Evolutionary conservation across 2,888 invertebrate genomes (phyloP).

Genomic region (Xestia c-nigrum): DNA sequence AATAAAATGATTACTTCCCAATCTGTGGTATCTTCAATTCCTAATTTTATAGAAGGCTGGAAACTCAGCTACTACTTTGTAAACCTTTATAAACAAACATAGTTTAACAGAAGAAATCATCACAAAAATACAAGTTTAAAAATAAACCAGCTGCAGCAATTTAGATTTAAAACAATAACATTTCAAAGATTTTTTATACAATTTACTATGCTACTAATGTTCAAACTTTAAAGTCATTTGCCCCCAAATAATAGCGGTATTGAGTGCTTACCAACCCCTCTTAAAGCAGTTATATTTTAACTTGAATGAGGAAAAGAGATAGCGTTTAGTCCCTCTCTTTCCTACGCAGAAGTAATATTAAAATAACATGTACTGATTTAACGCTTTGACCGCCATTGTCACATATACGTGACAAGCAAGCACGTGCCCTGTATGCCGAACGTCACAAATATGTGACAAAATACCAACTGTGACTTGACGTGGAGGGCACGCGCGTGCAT

Average conservation of each 20-base stretch:
- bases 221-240: slow-evolving; percentile 20
- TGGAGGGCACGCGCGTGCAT: too few relatives aligned
- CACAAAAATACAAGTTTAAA: slow-evolving; percentile 1
- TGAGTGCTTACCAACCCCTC: background rate
- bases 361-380: background rate
- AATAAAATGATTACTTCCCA: slow-evolving; percentile 9
- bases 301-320: background rate
- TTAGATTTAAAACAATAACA: slow-evolving; percentile 7
- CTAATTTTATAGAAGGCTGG: background rate
- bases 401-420: too few relatives aligned
- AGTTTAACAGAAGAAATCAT: slow-evolving; percentile 23
- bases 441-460: too few relatives aligned
- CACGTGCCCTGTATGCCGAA: too few relatives aligned
- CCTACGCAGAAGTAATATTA: background rate
- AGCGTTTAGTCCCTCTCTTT: background rate
- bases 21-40: background rate
- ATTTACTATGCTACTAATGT: slow-evolving; percentile 33
- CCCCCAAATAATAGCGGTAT: background rate
- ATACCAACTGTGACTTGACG: too few relatives aligned
- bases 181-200: slow-evolving; percentile 26
- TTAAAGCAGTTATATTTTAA: background rate
- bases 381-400: too few relatives aligned
- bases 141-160: slow-evolving; percentile 57
- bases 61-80: background rate
- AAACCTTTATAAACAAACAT: background rate